These are phyloP conservation scores for Andrena minutula DNA, from an alignment of 2,888 invertebrate species.

Conservation along the genomic window DNA sequence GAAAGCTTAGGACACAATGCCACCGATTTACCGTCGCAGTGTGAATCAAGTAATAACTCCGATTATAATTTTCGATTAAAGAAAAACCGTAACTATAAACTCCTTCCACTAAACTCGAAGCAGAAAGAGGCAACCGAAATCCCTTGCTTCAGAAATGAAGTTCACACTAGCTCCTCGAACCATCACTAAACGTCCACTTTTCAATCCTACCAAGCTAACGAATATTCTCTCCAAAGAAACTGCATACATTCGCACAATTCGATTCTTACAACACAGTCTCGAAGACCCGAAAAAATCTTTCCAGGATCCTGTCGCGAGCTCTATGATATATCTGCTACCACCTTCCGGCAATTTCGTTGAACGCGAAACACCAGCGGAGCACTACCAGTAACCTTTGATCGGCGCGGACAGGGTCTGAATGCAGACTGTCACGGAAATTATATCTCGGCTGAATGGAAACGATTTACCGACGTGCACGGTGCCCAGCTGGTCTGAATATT, in stretches of 20 bases:
- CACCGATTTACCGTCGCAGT: too few relatives aligned
- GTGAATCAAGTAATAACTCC: too few relatives aligned
- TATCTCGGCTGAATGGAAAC: slow-evolving; percentile 21
- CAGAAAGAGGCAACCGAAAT: too few relatives aligned
- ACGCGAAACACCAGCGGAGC: neutral
- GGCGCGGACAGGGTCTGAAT: neutral
- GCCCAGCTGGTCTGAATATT: slow-evolving; percentile 43
- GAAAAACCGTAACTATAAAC: too few relatives aligned
- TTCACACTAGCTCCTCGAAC: neutral
- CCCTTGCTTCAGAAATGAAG: too few relatives aligned
- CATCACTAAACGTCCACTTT: slow-evolving; percentile 7
- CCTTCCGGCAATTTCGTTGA: slow-evolving; percentile 9
- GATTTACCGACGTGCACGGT: slow-evolving; percentile 48
- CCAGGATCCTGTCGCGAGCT: slow-evolving; percentile 1
- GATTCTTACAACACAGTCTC: neutral
- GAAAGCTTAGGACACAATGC: too few relatives aligned
- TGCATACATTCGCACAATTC: slow-evolving; percentile 10
- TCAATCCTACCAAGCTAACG: neutral
- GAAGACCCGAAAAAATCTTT: neutral
- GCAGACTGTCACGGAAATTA: slow-evolving; percentile 35
- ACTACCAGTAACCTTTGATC: neutral
- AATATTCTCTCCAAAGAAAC: neutral
- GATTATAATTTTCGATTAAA: too few relatives aligned
- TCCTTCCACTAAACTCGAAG: too few relatives aligned
- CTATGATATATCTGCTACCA: slow-evolving; percentile 11